Evolutionary conservation across 2,797 vertebrate genomes (phyloP), one percentile per base, ranked within the genome.

Genomic region (Coreius guichenoti): DNA sequence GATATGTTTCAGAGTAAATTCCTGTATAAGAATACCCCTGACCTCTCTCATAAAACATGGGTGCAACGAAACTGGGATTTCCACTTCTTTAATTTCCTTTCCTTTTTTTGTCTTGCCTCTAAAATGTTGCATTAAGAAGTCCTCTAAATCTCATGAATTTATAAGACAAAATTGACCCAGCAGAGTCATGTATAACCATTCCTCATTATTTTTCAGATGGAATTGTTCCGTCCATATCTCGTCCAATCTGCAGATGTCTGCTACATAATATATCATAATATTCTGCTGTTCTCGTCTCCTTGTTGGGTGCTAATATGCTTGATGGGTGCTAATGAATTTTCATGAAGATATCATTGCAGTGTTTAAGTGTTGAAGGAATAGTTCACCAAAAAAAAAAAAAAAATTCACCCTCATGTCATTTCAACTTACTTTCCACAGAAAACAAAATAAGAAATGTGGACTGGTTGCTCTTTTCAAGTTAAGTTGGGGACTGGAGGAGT

Each of bases 141-240:
- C 33, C 67, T 83, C 56, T 72, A 80, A 79, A 79, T 85, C 68
- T 85, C 76, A 80, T 85, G 67, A 85, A 85, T 85, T 85, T 72
- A 85, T 73, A 85, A 73, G 54, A 80, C 68, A 54, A 36, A 80
- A 51, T 74, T 80, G 77, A 85, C 77, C 69, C 56, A 54, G 56
- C 56, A 49, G 23, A 85, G 68, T 63, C 76, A 51, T 80, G 76
- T 65, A 63, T 63, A 49, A 80, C 56, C 43, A 80, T 63, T 63
- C 21, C 77, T 85, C 23, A 85, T 73, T 85, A 80, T 39, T 65
- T 80, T 73, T 63, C 29, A 9, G 7, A 63, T 73, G 56, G 43
- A 80, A 80, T 31, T 74, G 47, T 85, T 23, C 69, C 4, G 0
- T 63, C 2, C 9, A 39, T 68, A 79, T 79, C 26, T 79, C 14